phyloP scores from a whole-genome alignment of 2,797 vertebrate genomes.

The Xenops minutus region DNA sequence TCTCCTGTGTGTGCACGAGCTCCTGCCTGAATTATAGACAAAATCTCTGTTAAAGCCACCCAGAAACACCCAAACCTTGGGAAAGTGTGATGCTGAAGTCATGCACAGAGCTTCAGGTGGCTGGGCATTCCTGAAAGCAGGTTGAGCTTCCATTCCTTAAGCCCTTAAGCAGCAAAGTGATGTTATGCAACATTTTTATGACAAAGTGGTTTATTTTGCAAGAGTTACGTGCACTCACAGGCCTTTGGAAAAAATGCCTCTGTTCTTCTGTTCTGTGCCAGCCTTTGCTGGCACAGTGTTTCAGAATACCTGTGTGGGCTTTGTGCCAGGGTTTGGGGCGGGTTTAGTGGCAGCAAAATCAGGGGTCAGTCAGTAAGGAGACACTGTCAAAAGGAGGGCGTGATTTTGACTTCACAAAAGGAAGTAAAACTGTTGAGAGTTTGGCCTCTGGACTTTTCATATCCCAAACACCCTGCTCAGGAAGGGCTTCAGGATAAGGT shows the following conservation, averaged over 20 bases:
- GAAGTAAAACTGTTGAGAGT: neutral
- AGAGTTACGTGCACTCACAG: fast-evolving
- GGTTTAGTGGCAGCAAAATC: neutral
- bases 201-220: neutral
- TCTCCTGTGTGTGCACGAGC: neutral
- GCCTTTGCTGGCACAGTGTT: neutral
- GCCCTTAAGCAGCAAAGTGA: neutral
- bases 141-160: neutral
- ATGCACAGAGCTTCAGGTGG: neutral
- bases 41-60: neutral
- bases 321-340: neutral
- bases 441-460: neutral
- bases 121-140: neutral
- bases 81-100: neutral
- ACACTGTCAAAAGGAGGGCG: neutral
- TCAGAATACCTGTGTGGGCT: neutral
- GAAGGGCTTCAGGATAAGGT: neutral
- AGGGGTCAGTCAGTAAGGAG: neutral
- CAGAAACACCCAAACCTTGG: neutral
- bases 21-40: neutral
- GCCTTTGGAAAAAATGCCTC: neutral
- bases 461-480: neutral
- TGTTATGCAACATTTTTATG: neutral
- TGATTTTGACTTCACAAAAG: neutral
- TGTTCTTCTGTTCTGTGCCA: neutral